Base-by-base conservation (phyloP, 2,888 invertebrate genomes). In the Trichopria drosophilae region DNA sequence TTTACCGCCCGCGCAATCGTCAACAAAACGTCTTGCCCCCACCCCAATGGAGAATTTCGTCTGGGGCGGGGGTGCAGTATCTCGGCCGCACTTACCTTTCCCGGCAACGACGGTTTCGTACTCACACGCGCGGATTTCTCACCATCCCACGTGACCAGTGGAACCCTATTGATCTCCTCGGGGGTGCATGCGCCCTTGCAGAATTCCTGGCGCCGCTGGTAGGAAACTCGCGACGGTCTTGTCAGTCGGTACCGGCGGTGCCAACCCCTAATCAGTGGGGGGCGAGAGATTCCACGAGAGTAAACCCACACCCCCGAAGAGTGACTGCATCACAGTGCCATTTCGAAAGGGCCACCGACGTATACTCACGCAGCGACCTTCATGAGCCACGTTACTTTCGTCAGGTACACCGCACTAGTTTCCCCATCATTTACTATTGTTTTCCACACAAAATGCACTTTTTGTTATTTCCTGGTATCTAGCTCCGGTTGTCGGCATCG, bases 121-220 rank as follows among this genome's bases (percentile, higher is more conserved):
- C n/a, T n/a, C n/a, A n/a, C n/a, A n/a, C n/a, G n/a, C n/a, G n/a
- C n/a, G n/a, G n/a, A n/a, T n/a, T n/a, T 49, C 57, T 55, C 50
- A 26, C 39, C 24, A 41, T 46, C 47, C 69, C 71, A 69, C 70
- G 69, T 69, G 71, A 71, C 69, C 67, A n/a, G 59, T 61, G 63
- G 53, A 59, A 57, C 58, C 64, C 67, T 71, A 72, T 72, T 69
- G 71, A 72, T 72, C n/a, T 64, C 61, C 61, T 61, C 60, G 65
- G 60, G 65, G 64, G 69, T 68, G 69, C 71, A 71, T 69, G 71
- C 70, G 71, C 71, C 62, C 65, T 70, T 61, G 63, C 61, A 63
- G 57, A 58, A 55, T 64, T 61, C 62, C 61, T 63, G 60, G 61
- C 61, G 53, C 61, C 60, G 63, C 62, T 58, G 61, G 61, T 39